Evolutionary conservation across 2,888 invertebrate species (phyloP).

Genomic region (Philopedon plagiatum): DNA sequence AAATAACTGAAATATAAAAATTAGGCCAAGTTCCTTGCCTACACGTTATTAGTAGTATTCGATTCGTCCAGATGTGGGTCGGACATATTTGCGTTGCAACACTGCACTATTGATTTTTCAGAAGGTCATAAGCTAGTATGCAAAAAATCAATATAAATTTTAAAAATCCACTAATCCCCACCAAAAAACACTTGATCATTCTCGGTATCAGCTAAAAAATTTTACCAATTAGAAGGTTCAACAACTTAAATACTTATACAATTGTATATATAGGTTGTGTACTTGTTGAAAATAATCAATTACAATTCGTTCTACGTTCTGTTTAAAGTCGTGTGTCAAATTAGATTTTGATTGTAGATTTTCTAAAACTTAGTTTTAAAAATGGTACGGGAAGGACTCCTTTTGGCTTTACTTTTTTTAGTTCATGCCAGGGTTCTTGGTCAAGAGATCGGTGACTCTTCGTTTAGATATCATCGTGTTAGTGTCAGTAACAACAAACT

Average conservation of each 20-base stretch:
- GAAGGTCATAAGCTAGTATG: too few relatives aligned
- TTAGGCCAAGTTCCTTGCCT: too few relatives aligned
- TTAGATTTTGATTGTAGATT: not conserved
- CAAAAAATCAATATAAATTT: too few relatives aligned
- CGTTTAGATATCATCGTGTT: not conserved
- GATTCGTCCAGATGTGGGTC: too few relatives aligned
- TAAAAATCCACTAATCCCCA: too few relatives aligned
- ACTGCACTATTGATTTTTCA: too few relatives aligned
- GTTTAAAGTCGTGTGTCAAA: slow-evolving; percentile 4
- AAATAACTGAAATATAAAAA: too few relatives aligned
- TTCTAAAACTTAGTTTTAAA: too few relatives aligned
- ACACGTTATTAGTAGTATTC: too few relatives aligned
- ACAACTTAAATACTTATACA: not conserved
- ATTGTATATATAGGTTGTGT: not conserved
- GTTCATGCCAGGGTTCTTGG: not conserved
- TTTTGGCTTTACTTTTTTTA: not conserved
- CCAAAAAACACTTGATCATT: not conserved
- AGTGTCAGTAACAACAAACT: not conserved
- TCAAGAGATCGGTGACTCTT: not conserved
- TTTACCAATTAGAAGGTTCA: slow-evolving; percentile 9
- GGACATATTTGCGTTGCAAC: too few relatives aligned
- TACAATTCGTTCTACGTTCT: slow-evolving; percentile 7
- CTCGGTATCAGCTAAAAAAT: not conserved
- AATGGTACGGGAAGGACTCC: not conserved
- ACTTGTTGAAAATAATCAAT: slow-evolving; percentile 19